Evolutionary conservation across 2,113 vertebrate genomes (phyloP).

Genomic region (Odontophorus gujanensis): DNA sequence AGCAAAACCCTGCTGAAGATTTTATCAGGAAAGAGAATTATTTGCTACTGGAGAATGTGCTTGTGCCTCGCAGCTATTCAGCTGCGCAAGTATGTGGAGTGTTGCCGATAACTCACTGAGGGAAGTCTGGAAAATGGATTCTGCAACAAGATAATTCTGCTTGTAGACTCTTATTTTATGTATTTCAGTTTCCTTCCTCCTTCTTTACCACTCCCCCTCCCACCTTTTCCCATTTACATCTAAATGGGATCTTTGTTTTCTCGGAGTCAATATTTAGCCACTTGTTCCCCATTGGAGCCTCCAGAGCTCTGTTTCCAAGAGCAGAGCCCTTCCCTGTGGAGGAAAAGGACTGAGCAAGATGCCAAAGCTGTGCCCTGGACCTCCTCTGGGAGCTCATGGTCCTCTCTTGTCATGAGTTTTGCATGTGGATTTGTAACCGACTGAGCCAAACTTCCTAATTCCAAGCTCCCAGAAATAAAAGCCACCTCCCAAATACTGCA

Average conservation of each 20-base stretch:
- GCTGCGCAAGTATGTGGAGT: constrained; percentile 5
- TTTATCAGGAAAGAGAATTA: constrained; percentile 48
- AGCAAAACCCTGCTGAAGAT: constrained; percentile 13
- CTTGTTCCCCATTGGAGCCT: background rate
- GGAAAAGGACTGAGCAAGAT: fast-evolving
- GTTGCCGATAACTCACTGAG: background rate
- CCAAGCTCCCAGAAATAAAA: background rate
- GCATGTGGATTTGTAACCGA: background rate
- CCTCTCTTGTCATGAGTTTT: background rate
- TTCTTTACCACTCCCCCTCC: background rate
- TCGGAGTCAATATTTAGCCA: constrained; percentile 38
- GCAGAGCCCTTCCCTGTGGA: background rate
- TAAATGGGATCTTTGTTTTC: constrained; percentile 46
- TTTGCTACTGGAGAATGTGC: constrained; percentile 43
- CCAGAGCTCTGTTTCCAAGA: background rate
- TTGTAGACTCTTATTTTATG: constrained; percentile 6
- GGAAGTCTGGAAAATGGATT: constrained; percentile 33
- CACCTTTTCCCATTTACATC: background rate
- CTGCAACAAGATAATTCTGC: background rate
- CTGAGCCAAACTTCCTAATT: background rate
- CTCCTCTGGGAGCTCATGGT: background rate
- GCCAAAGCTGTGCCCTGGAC: background rate
- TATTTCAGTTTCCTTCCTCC: constrained; percentile 45
- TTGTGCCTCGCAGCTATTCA: background rate
- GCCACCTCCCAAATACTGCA: background rate